Conservation (phyloP, 2,113 vertebrate genomes). For the Phycodurus eques region DNA sequence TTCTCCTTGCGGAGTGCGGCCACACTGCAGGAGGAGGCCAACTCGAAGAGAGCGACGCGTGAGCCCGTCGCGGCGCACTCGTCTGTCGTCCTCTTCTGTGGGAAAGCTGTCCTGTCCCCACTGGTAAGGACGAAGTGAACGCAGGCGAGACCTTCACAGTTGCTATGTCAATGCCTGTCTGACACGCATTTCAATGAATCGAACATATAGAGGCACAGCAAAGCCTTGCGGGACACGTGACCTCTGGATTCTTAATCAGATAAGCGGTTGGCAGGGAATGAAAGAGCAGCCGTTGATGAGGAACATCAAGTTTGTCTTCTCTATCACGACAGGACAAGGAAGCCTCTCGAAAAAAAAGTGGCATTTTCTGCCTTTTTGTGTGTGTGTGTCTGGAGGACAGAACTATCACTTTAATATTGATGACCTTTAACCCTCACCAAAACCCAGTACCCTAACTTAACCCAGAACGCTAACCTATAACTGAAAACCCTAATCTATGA, state of each 20-base stretch:
- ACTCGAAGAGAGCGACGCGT: conserved; percentile 44
- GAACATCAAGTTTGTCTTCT: conserved; percentile 24
- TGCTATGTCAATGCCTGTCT: background rate
- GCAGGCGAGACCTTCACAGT: background rate
- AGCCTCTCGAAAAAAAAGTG: background rate
- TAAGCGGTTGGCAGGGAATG: conserved; percentile 3
- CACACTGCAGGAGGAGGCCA: conserved; percentile 70
- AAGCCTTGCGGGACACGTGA: background rate
- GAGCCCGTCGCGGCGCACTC: conserved; percentile 52
- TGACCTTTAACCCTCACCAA: background rate
- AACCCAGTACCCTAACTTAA: background rate
- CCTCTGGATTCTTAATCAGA: background rate
- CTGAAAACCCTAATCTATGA: background rate
- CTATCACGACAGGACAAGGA: conserved; percentile 14
- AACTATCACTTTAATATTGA: too few relatives aligned
- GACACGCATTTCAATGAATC: background rate
- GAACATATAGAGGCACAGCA: background rate
- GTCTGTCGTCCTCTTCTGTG: conserved; percentile 83
- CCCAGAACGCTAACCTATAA: background rate
- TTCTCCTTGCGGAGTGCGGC: conserved; percentile 80
- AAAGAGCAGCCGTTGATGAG: conserved; percentile 16
- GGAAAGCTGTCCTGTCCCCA: conserved; percentile 83
- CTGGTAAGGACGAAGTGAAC: conserved; percentile 73
- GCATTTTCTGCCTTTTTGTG: too few relatives aligned
- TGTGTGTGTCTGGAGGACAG: background rate